Evolutionary conservation across 1,140 invertebrate species (phyloP), one percentile per base, ranked within the genome.

Genomic region (Eufriesea mexicana): DNA sequence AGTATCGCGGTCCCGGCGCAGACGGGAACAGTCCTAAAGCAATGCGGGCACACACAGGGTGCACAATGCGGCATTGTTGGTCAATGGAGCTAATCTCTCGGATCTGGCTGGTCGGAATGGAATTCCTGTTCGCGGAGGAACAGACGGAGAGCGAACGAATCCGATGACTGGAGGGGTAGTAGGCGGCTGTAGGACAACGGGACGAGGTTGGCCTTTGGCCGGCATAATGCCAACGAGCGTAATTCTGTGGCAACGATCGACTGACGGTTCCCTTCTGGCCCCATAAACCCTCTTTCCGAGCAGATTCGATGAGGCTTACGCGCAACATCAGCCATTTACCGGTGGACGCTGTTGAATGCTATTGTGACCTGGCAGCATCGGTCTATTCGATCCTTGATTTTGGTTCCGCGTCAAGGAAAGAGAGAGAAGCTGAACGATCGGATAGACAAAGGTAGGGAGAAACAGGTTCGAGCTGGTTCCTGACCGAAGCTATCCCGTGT

Each of bases 1-100:
- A 79, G 64, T 28, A 28, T 23, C 28, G 45, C 42, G n/a, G 35
- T 70, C 20, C 23, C n/a, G 28, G 12, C 12, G 6, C n/a, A 45
- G 51, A 55, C 73, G 57, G 9, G 49, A 35, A 57, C 47, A 55
- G 57, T 72, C 49, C 64, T 55, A 66, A 87, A 84, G 57, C 74
- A 68, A 72, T 55, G 42, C 45, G 62, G 62, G 70, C 47, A 54
- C 73, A 67, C 45, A 35, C 54, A 25, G 42, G 12, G 35, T n/a
- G 49, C 73, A 86, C 80, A 84, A 81, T 68, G 83, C 80, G 71
- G 88, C 54, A 86, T 87, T 87, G 89, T 90, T 85, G 84, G 83
- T 89, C 90, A 86, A 90, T 88, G 79, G 66, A 89, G 84, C 85
- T 89, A 90, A 91, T 91, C 86, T 89, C 85, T 78, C 62, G 86